Percentiles rank a stretch among this genome's conserved stretches.
phyloP scores from a whole-genome alignment of 2,113 vertebrate species.

The Datnioides undecimradiatus region DNA sequence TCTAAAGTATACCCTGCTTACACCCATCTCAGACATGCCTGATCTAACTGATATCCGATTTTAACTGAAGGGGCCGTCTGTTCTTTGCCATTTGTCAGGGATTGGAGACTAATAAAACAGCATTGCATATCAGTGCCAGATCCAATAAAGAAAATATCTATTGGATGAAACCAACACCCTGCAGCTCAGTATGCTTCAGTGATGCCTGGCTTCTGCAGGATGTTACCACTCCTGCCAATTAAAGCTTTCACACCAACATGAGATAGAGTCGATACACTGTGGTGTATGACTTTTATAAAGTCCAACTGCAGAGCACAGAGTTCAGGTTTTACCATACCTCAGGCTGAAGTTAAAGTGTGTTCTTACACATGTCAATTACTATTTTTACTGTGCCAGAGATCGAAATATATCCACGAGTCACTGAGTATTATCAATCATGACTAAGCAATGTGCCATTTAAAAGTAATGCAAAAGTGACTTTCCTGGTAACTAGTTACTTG shows the following conservation, averaged over 20 bases:
- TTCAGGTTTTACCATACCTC: neutral
- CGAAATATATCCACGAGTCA: neutral
- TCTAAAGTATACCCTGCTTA: constrained; percentile 1
- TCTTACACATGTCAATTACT: no score
- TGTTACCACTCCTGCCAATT: constrained; percentile 55
- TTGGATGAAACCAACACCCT: constrained; percentile 41
- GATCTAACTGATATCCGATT: constrained; percentile 14
- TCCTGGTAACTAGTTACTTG: no score
- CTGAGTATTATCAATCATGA: neutral
- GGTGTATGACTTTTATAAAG: neutral
- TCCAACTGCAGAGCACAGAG: constrained; percentile 36
- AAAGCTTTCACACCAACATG: constrained; percentile 50
- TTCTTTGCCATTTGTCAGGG: constrained; percentile 13
- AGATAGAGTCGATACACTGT: constrained; percentile 20
- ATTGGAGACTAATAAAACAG: constrained; percentile 41
- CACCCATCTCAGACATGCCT: neutral
- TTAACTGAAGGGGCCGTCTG: constrained; percentile 41
- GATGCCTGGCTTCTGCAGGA: constrained; percentile 29
- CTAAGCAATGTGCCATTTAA: neutral
- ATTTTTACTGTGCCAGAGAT: neutral
- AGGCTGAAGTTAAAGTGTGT: no score
- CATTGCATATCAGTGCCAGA: constrained; percentile 11
- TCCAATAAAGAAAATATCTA: constrained; percentile 27
- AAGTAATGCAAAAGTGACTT: no score
- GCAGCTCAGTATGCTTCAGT: neutral